phyloP scores from a whole-genome alignment of 2,797 vertebrate species.

The Clarias fuscus region DNA sequence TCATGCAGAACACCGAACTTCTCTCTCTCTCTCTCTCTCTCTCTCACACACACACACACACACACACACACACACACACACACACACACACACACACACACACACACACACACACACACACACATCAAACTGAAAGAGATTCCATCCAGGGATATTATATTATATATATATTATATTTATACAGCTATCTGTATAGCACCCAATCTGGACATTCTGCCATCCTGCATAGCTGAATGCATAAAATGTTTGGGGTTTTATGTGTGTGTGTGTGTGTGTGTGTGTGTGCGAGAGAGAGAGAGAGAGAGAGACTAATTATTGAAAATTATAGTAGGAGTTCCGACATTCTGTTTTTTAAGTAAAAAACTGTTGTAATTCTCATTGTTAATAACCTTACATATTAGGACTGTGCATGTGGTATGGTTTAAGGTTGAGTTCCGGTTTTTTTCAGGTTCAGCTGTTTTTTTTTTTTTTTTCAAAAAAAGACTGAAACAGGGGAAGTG shows the following conservation, averaged over 20 bases:
- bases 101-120: too few relatives aligned
- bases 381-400: not conserved
- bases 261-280: not conserved
- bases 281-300: not conserved
- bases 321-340: not conserved
- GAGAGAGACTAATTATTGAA: not conserved
- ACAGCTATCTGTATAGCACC: too few relatives aligned
- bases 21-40: not conserved
- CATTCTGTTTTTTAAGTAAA: not conserved
- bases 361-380: not conserved
- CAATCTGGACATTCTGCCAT: too few relatives aligned
- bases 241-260: too few relatives aligned
- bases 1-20: not conserved
- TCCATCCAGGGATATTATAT: too few relatives aligned
- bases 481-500: not conserved
- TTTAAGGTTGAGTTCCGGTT: not conserved
- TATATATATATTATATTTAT: too few relatives aligned
- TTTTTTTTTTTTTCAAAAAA: too few relatives aligned
- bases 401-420: not conserved
- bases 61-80: conserved; percentile 14
- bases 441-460: not conserved
- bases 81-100: not conserved
- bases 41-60: not conserved
- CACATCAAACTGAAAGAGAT: too few relatives aligned
- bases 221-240: too few relatives aligned